phyloP scores from a whole-genome alignment of 1,140 invertebrate species.

The Drosophila prosaltans region DNA sequence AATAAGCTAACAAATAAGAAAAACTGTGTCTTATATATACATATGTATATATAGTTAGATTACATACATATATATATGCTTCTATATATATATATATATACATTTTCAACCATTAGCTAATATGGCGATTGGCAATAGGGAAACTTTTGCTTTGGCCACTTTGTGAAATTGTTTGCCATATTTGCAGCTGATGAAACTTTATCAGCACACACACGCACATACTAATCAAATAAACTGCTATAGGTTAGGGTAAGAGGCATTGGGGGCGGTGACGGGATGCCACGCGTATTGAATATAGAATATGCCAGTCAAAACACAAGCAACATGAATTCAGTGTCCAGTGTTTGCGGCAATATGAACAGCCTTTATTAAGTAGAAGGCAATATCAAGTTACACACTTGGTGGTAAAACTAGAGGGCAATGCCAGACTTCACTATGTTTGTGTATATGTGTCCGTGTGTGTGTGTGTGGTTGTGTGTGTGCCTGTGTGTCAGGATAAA shows the following conservation, averaged over 20 bases:
- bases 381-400: conserved; percentile 73
- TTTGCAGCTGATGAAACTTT: conserved; percentile 74
- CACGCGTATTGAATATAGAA: conserved; percentile 61
- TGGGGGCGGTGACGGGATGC: not conserved
- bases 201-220: conserved; percentile 34
- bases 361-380: conserved; percentile 73
- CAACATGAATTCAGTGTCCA: conserved; percentile 28
- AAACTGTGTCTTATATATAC: not conserved
- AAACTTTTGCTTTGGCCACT: conserved; percentile 73
- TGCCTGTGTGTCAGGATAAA: conserved; percentile 30
- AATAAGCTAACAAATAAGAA: not conserved
- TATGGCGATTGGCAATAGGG: conserved; percentile 52
- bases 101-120: conserved; percentile 73
- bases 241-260: not conserved
- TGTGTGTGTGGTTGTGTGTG: conserved; percentile 20
- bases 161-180: conserved; percentile 81
- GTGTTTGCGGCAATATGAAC: conserved; percentile 50
- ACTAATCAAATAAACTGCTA: conserved; percentile 74
- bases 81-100: not conserved
- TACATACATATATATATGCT: not conserved
- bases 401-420: conserved; percentile 20
- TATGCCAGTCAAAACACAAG: conserved; percentile 51
- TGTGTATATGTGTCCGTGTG: conserved; percentile 1
- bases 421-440: not conserved
- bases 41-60: not conserved